Conservation (phyloP, 2,888 invertebrate genomes). For the Limnephilus auricula region DNA sequence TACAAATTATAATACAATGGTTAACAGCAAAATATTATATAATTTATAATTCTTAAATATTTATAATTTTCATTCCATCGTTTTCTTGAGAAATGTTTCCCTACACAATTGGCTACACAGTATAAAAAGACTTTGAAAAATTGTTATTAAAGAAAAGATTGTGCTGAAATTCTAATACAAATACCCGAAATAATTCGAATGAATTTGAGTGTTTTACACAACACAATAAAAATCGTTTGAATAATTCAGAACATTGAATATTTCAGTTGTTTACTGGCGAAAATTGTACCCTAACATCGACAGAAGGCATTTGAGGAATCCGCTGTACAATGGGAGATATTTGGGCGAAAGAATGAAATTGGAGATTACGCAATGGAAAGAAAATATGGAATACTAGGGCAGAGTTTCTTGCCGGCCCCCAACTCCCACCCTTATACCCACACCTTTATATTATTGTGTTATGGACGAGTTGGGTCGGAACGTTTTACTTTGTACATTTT, state of each 20-base stretch:
- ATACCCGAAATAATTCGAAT: neutral
- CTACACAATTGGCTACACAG: neutral
- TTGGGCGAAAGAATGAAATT: neutral
- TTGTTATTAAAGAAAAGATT: neutral
- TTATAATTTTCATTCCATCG: neutral
- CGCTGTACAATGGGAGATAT: neutral
- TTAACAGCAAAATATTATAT: too few relatives aligned
- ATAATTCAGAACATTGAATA: neutral
- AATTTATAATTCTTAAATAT: neutral
- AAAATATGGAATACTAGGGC: neutral
- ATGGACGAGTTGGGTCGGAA: neutral
- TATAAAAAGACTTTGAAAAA: neutral
- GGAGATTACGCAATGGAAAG: constrained; percentile 2
- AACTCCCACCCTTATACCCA: neutral
- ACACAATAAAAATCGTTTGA: neutral
- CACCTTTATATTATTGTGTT: neutral
- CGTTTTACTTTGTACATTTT: neutral
- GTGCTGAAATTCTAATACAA: neutral
- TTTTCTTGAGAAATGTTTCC: neutral
- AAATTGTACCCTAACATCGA: neutral
- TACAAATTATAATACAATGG: too few relatives aligned
- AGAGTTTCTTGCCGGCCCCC: neutral
- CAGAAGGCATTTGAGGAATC: constrained; percentile 2
- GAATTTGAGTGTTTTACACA: neutral
- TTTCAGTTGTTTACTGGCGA: neutral